Evolutionary conservation across 2,888 invertebrate genomes (phyloP).

Genomic region (Leptothorax acervorum): DNA sequence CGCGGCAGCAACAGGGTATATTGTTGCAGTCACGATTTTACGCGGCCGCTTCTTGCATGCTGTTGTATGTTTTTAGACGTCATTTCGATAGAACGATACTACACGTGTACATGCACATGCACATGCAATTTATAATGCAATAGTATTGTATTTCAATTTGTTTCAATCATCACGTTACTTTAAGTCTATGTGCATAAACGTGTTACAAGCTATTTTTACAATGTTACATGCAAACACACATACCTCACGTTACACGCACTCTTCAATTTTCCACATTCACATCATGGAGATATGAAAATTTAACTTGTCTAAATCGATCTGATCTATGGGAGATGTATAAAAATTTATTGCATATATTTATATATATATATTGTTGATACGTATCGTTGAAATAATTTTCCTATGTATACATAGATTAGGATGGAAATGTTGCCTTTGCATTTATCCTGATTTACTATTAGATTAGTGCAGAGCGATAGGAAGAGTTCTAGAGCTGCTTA

Average conservation of each 20-base stretch:
- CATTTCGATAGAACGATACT: background rate
- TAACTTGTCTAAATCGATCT: background rate
- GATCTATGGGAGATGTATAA: background rate
- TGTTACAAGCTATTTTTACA: slow-evolving; percentile 13
- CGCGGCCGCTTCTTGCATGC: slow-evolving; percentile 63
- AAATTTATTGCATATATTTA: background rate
- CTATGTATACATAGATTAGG: background rate
- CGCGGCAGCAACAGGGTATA: slow-evolving; percentile 83
- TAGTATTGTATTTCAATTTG: slow-evolving; percentile 9
- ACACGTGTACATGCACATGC: slow-evolving; percentile 1
- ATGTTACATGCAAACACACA: background rate
- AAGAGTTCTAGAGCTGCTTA: slow-evolving; percentile 60
- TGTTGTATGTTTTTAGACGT: slow-evolving; percentile 14
- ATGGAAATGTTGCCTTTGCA: background rate
- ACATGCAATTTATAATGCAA: slow-evolving; percentile 8
- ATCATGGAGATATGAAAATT: background rate
- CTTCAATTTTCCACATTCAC: background rate
- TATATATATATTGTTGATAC: background rate
- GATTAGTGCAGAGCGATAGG: slow-evolving; percentile 31
- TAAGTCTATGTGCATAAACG: background rate
- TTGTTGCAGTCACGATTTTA: slow-evolving; percentile 47
- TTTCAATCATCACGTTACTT: slow-evolving; percentile 1
- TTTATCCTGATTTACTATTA: slow-evolving; percentile 46
- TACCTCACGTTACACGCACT: slow-evolving; percentile 30
- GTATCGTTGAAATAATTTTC: background rate